Evolutionary conservation across 2,888 invertebrate genomes (phyloP).

Genomic region (Dynastes tityus): DNA sequence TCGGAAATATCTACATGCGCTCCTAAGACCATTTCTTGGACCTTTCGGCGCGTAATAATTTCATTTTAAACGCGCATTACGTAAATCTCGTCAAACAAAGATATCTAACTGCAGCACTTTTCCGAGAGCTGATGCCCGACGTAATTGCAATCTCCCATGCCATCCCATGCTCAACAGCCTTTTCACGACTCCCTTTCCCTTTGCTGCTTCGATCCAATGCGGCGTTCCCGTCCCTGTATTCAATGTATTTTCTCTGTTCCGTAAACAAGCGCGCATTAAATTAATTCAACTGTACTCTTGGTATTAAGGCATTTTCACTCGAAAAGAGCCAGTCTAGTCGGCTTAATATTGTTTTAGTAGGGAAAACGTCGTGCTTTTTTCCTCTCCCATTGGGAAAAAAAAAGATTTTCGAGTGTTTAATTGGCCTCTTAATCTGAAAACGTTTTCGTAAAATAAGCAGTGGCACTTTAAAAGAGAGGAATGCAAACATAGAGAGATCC

Average conservation of each 20-base stretch:
- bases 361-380: background rate
- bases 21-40: background rate
- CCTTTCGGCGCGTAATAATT: conserved; percentile 5
- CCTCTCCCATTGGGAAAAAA: too few species aligned
- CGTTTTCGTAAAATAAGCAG: too few species aligned
- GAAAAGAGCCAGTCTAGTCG: background rate
- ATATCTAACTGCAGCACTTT: conserved; percentile 11
- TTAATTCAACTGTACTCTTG: conserved; percentile 13
- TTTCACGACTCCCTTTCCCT: too few species aligned
- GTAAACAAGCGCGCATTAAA: conserved; percentile 8
- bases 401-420: too few species aligned
- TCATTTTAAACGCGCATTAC: conserved; percentile 10
- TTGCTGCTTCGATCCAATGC: too few species aligned
- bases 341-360: background rate
- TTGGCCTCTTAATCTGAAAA: too few species aligned
- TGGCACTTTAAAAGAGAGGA: too few species aligned
- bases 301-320: background rate
- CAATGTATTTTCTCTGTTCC: conserved; percentile 7
- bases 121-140: background rate
- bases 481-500: too few species aligned
- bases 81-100: conserved; percentile 9
- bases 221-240: background rate
- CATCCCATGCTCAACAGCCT: too few species aligned
- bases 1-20: too few species aligned
- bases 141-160: background rate